phyloP scores from a whole-genome alignment of 2,113 vertebrate species.

The Manacus vitellinus region DNA sequence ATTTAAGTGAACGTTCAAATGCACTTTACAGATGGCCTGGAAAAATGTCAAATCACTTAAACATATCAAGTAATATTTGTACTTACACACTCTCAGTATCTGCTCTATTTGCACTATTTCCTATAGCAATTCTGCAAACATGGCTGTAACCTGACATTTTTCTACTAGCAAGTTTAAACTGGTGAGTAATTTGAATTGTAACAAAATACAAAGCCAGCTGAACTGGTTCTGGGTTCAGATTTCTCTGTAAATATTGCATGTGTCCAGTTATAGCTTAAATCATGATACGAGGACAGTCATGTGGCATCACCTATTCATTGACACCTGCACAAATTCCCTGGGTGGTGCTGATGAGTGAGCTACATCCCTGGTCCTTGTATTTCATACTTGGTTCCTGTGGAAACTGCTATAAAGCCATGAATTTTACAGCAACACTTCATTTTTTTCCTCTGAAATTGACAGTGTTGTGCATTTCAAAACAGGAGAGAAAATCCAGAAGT shows the following conservation, averaged over 20 bases:
- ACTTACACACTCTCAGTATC: background rate
- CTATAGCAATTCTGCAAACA: background rate
- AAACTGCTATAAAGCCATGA: background rate
- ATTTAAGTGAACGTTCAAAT: constrained; percentile 35
- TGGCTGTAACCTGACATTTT: background rate
- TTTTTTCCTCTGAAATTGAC: background rate
- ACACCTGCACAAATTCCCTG: background rate
- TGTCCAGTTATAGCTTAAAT: background rate
- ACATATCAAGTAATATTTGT: background rate
- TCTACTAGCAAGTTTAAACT: background rate
- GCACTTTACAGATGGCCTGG: constrained; percentile 16
- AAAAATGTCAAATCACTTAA: constrained; percentile 16
- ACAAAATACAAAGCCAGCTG: background rate
- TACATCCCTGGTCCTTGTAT: rapidly evolving
- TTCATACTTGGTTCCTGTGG: background rate
- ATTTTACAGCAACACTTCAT: background rate
- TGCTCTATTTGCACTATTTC: background rate
- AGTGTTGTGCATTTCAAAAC: background rate
- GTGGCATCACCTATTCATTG: background rate
- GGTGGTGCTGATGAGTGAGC: background rate
- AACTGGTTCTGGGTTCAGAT: background rate
- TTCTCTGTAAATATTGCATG: background rate
- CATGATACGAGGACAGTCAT: rapidly evolving
- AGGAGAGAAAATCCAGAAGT: background rate
- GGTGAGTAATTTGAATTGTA: background rate